Base-by-base conservation (phyloP, 2,113 vertebrate species). In the Hippoglossus stenolepis region DNA sequence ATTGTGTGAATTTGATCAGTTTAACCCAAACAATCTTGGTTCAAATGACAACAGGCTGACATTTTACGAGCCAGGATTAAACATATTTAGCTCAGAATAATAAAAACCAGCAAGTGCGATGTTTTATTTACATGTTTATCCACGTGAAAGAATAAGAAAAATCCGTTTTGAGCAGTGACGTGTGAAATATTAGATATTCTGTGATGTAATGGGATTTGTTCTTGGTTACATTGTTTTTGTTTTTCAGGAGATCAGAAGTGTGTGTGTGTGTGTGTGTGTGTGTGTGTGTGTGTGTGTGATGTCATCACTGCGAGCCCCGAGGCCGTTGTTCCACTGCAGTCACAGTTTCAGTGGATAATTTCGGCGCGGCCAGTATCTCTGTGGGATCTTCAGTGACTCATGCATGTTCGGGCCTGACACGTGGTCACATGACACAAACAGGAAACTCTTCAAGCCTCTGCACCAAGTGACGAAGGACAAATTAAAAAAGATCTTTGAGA, bases 281-380 rank as follows among this genome's bases (percentile, higher is more conserved):
- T 43, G 40, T 3, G 11, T 43, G 11, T 43, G 40, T 43, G 40
- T 13, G 40, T 68, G 62, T 61, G 65, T 86, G 78, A 87, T 5
- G 80, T 84, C 72, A 77, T 76, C 66, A 31, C 17, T 40, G 13
- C 2, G 11, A 79, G 31, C 65, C 74, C 73, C 2, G 13, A 2
- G 80, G 59, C 68, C 62, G 51, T 64, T 64, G n/a, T 61, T 61
- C 76, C 57, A 59, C 54, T 5, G 72, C 18, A 49, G 80, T 89
- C 89, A 89, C 51, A 87, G 90, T 92, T 92, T 92, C 90, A 84
- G 79, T 82, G 18, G 43, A 66, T 66, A 45, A 66, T 80, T 70
- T 47, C 35, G 45, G 70, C 28, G n/a, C 4, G 4, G 26, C 5
- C 4, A 51, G 28, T 58, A 26, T n/a, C 59, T 45, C 4, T 49